Evolutionary conservation across 1,140 invertebrate species (phyloP).

Genomic region (Schlechtendalia chinensis): DNA sequence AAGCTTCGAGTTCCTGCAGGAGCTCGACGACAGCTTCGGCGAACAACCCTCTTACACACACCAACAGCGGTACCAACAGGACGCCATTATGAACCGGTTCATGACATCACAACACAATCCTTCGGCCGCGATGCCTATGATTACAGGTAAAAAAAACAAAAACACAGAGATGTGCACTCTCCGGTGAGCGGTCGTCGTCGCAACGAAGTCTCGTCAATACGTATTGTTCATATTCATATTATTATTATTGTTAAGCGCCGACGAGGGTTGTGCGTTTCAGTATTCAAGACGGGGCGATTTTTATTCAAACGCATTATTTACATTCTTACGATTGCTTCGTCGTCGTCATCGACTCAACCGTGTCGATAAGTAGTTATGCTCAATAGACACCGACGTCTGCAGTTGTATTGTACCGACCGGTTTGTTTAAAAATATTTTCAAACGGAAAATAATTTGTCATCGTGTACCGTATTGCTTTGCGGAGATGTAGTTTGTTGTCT

Average conservation of each 20-base stretch:
- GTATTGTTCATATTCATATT: no score
- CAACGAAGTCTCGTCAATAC: no score
- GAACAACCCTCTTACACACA: constrained; percentile 21
- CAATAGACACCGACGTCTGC: neutral
- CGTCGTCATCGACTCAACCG: no score
- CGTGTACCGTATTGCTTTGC: no score
- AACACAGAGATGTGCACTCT: no score
- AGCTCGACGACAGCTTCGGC: constrained; percentile 41
- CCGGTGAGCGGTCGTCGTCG: no score
- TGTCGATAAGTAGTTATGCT: neutral
- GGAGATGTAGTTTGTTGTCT: no score
- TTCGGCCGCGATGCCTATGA: neutral
- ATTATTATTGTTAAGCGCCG: no score
- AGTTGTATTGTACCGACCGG: constrained; percentile 10
- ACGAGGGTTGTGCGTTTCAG: no score
- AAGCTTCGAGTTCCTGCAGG: constrained; percentile 39
- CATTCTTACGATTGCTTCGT: neutral
- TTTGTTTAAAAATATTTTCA: neutral
- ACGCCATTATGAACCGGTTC: constrained; percentile 36
- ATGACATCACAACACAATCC: constrained; percentile 11
- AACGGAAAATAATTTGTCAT: no score
- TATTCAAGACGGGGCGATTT: no score
- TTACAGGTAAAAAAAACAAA: constrained; percentile 19
- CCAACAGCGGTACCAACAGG: constrained; percentile 24
- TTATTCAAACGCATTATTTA: neutral